These are phyloP conservation scores for Pocota personata DNA, from an alignment of 2,888 invertebrate species.

Conservation along the genomic window DNA sequence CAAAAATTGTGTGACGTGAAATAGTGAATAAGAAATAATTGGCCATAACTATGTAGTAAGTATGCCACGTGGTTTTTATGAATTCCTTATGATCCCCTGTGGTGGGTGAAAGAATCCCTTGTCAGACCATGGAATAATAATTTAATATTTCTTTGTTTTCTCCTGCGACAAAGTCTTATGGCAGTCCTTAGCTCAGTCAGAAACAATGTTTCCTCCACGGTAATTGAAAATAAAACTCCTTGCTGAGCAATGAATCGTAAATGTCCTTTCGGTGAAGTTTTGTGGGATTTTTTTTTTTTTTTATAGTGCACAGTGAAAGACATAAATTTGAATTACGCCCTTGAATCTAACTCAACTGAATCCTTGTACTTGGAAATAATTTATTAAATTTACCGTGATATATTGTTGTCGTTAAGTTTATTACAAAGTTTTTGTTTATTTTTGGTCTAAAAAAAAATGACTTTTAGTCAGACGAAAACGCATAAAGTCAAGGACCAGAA, in stretches of 20 bases:
- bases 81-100: background rate
- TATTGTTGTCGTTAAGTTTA: background rate
- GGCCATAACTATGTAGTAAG: too few relatives aligned
- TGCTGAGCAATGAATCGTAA: constrained; percentile 51
- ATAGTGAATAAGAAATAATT: too few relatives aligned
- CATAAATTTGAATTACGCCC: constrained; percentile 63
- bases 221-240: constrained; percentile 69
- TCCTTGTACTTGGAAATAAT: background rate
- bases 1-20: too few relatives aligned
- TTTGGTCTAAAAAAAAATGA: background rate
- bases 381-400: background rate
- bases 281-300: background rate
- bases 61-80: too few relatives aligned
- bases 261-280: constrained; percentile 7
- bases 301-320: background rate
- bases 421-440: background rate
- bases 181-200: background rate
- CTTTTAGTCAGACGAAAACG: background rate
- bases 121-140: constrained; percentile 1
- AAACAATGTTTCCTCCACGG: constrained; percentile 39
- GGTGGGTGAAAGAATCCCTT: background rate
- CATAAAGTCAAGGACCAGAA: background rate
- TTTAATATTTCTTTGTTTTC: constrained; percentile 9
- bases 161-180: background rate
- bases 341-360: background rate